Evolutionary conservation across 2,113 vertebrate species (phyloP).

Genomic region (Labeo rohita): DNA sequence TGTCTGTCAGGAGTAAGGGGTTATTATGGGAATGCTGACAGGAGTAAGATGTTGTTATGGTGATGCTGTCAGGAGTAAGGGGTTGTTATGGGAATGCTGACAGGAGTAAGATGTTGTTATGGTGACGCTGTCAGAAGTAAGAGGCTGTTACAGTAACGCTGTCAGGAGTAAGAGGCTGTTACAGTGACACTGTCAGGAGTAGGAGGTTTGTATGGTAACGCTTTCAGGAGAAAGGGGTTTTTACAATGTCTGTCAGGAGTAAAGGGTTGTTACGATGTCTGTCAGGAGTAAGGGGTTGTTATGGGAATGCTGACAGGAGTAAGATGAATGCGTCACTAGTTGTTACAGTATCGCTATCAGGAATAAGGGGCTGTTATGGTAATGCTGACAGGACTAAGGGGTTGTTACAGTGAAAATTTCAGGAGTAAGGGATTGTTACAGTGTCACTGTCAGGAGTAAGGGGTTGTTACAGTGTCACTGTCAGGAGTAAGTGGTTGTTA

Average conservation of each 20-base stretch:
- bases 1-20: not conserved
- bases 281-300: not conserved
- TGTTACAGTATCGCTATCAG: too few species aligned
- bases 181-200: too few species aligned
- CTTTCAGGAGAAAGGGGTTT: too few species aligned
- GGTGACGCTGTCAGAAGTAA: too few species aligned
- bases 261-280: rapidly evolving
- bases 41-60: not conserved
- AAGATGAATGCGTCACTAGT: too few species aligned
- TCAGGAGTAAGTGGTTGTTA: not conserved
- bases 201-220: too few species aligned
- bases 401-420: not conserved
- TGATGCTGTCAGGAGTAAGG: not conserved
- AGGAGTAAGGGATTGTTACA: not conserved
- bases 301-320: not conserved
- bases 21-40: not conserved
- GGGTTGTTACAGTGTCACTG: not conserved
- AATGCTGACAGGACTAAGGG: not conserved
- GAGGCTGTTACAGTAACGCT: too few species aligned
- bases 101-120: too few species aligned
- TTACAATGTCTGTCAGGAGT: not conserved
- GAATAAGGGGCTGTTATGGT: too few species aligned
- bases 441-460: not conserved
- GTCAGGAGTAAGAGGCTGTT: too few species aligned
- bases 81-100: not conserved